These are phyloP conservation scores for Ophioninae sp. DNA, from an alignment of 2,888 invertebrate species.

Conservation along the genomic window DNA sequence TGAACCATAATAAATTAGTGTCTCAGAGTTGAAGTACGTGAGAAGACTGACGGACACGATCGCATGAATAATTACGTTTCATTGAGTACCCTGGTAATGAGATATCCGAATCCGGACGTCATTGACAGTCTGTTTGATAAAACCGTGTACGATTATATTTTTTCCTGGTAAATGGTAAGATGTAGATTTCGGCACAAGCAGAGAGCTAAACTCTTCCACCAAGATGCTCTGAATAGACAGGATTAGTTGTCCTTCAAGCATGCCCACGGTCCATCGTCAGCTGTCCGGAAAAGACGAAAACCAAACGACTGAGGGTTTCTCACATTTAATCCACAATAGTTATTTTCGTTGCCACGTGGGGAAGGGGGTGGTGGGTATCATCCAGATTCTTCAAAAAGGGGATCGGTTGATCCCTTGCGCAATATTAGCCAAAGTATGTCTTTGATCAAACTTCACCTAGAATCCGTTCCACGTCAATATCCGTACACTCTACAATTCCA, in stretches of 20 bases:
- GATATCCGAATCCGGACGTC: too few relatives aligned
- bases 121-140: too few relatives aligned
- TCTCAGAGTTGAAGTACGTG: background rate
- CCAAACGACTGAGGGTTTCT: background rate
- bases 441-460: slow-evolving; percentile 43
- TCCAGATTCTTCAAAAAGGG: slow-evolving; percentile 50
- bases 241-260: too few relatives aligned
- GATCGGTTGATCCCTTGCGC: slow-evolving; percentile 29
- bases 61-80: too few relatives aligned
- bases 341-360: slow-evolving; percentile 28
- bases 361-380: slow-evolving; percentile 9
- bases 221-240: too few relatives aligned
- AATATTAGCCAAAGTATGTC: slow-evolving; percentile 32
- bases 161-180: too few relatives aligned
- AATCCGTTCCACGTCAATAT: slow-evolving; percentile 34
- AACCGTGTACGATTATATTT: too few relatives aligned
- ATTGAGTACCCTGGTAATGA: too few relatives aligned
- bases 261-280: too few relatives aligned
- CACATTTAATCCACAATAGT: background rate
- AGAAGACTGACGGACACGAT: background rate
- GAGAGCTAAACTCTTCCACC: too few relatives aligned
- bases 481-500: background rate
- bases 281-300: background rate
- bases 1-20: background rate
- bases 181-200: too few relatives aligned